Conservation (phyloP, 2,888 invertebrate genomes). For the Smittia aterrima region DNA sequence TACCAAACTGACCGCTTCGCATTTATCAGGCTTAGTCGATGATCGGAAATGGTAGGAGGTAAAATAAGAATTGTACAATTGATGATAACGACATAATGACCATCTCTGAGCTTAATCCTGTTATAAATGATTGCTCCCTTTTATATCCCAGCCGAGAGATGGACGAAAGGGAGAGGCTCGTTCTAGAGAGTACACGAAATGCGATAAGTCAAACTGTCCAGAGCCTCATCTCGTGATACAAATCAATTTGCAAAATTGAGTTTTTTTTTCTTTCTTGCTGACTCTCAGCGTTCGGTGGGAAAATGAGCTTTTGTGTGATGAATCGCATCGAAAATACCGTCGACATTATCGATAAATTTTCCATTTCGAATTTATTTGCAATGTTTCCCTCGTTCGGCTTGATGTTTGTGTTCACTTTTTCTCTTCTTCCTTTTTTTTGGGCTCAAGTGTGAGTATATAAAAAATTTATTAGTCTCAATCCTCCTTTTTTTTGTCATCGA, state of each 20-base stretch:
- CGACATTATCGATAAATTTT: constrained; percentile 34
- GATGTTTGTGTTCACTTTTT: background rate
- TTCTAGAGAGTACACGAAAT: background rate
- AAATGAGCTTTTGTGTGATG: constrained; percentile 26
- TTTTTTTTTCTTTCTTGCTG: constrained; percentile 17
- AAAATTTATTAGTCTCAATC: constrained; percentile 15
- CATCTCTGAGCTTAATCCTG: constrained; percentile 27
- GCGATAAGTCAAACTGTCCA: constrained; percentile 25
- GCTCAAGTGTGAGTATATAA: constrained; percentile 11
- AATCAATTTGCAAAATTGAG: constrained; percentile 40
- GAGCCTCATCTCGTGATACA: background rate
- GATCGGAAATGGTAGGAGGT: background rate
- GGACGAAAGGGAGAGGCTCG: background rate
- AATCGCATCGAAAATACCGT: constrained; percentile 19
- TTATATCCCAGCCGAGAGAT: background rate
- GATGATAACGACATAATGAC: constrained; percentile 41
- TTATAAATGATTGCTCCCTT: constrained; percentile 35
- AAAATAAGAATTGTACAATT: constrained; percentile 26
- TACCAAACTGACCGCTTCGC: constrained; percentile 26
- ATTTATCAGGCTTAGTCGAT: constrained; percentile 34
- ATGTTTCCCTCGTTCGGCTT: background rate
- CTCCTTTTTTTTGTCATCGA: background rate
- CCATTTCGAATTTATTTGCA: constrained; percentile 33
- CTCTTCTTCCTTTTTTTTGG: background rate
- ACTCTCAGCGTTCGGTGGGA: background rate